Percentiles rank a stretch among this genome's conserved stretches.
phyloP scores from a whole-genome alignment of 2,888 invertebrate genomes.

The Sphaerophoria taeniata region DNA sequence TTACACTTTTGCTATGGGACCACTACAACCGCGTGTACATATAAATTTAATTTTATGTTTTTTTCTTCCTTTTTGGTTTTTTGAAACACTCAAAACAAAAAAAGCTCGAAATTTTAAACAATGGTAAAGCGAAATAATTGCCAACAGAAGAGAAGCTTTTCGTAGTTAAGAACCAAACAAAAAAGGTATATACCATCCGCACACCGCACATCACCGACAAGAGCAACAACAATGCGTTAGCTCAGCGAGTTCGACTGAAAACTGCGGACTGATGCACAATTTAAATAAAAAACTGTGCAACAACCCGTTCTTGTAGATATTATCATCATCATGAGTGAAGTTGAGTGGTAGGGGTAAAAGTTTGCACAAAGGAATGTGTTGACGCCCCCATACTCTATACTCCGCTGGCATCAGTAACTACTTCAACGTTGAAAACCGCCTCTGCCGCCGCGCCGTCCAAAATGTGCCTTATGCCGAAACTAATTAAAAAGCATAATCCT shows the following conservation, averaged over 20 bases:
- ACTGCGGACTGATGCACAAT: slow-evolving; percentile 52
- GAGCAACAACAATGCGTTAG: slow-evolving; percentile 49
- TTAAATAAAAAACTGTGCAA: slow-evolving; percentile 55
- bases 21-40: slow-evolving; percentile 30
- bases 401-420: neutral
- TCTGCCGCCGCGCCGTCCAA: neutral
- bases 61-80: neutral
- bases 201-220: too few species aligned
- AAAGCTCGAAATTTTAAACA: slow-evolving; percentile 61
- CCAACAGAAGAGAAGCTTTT: slow-evolving; percentile 24
- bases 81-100: neutral
- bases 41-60: neutral
- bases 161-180: neutral
- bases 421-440: neutral
- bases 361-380: slow-evolving; percentile 60
- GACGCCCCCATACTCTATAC: slow-evolving; percentile 35
- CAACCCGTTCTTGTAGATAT: slow-evolving; percentile 37
- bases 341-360: slow-evolving; percentile 21
- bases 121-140: slow-evolving; percentile 55
- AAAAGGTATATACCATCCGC: slow-evolving; percentile 29
- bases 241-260: slow-evolving; percentile 50
- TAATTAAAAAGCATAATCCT: slow-evolving; percentile 72
- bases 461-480: slow-evolving; percentile 40
- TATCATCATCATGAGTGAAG: slow-evolving; percentile 19
- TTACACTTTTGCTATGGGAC: slow-evolving; percentile 46